Conservation (phyloP, 2,797 vertebrate genomes). For the Dendrocincla tyrannina region DNA sequence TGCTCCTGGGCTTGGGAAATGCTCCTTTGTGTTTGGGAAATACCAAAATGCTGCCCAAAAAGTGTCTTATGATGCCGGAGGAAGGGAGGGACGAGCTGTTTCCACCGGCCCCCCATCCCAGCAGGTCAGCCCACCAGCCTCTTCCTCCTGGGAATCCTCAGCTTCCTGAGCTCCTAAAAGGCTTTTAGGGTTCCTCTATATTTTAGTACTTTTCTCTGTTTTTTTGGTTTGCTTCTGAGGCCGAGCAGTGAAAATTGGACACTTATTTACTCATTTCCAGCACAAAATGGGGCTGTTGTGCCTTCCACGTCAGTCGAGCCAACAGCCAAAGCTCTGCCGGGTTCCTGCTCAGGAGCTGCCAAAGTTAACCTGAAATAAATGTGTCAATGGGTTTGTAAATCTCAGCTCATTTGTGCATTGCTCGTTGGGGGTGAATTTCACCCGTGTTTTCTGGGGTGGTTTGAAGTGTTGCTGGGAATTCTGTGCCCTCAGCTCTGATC, state of each 20-base stretch:
- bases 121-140: background rate
- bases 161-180: background rate
- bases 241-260: background rate
- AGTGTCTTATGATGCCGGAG: rapidly evolving
- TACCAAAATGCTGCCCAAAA: background rate
- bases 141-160: background rate
- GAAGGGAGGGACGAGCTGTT: no score
- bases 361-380: rapidly evolving
- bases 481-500: no score
- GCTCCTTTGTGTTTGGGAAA: background rate
- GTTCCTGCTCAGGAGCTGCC: rapidly evolving
- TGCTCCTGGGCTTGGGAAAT: background rate
- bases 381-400: background rate
- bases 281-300: no score
- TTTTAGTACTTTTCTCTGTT: background rate
- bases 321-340: background rate
- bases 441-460: background rate
- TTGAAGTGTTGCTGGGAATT: no score
- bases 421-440: background rate
- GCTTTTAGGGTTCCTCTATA: background rate
- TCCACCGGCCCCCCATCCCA: background rate
- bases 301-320: background rate
- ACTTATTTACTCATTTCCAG: background rate
- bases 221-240: background rate
- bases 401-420: no score